These are phyloP conservation scores for Tipula vernalis DNA, from an alignment of 2,888 invertebrate species.

Conservation along the genomic window DNA sequence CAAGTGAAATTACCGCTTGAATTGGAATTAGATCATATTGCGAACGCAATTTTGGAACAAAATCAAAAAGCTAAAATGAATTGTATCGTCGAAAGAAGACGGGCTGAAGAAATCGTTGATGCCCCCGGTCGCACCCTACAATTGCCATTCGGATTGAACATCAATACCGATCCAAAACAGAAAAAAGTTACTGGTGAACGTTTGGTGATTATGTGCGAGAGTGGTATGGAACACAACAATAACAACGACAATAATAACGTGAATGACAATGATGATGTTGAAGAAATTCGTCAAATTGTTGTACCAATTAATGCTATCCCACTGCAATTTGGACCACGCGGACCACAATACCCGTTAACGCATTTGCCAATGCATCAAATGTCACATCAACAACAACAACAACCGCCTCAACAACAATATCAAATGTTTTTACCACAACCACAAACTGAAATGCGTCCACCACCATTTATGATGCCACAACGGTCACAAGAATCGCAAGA, in stretches of 20 bases:
- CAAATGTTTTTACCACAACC: conserved; percentile 4
- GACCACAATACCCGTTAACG: conserved; percentile 42
- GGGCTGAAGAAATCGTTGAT: conserved; percentile 70
- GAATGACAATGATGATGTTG: conserved; percentile 27
- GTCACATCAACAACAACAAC: conserved; percentile 18
- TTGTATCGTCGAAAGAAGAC: conserved; percentile 78
- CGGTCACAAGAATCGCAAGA: conserved; percentile 20
- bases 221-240: conserved; percentile 37
- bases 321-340: conserved; percentile 38
- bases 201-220: conserved; percentile 79
- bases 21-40: conserved; percentile 70
- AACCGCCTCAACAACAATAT: conserved; percentile 7
- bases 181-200: conserved; percentile 70
- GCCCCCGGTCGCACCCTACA: conserved; percentile 52
- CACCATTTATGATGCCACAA: conserved; percentile 26
- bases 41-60: conserved; percentile 58
- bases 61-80: conserved; percentile 75
- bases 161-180: conserved; percentile 58
- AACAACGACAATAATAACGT: not conserved
- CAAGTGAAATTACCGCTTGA: conserved; percentile 66
- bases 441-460: conserved; percentile 9
- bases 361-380: conserved; percentile 32
- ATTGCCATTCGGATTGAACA: conserved; percentile 51
- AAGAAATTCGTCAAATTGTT: conserved; percentile 34
- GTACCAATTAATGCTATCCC: conserved; percentile 36